These are phyloP conservation scores for Nematopogon swammerdamellus DNA, from an alignment of 2,888 invertebrate genomes.

Conservation along the genomic window DNA sequence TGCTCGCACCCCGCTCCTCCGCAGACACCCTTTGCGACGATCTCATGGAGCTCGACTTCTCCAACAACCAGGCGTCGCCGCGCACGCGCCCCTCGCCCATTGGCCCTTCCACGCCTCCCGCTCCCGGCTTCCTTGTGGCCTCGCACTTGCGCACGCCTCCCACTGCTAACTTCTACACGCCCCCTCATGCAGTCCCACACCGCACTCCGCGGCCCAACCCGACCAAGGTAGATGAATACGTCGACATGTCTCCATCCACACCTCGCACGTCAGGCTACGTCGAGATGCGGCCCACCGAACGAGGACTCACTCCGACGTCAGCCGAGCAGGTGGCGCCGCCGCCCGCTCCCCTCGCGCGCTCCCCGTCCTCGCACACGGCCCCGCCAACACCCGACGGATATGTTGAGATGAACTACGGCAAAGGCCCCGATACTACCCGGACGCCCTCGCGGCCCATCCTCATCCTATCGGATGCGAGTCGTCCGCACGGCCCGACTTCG, in stretches of 20 bases:
- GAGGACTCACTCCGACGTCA: conserved; percentile 12
- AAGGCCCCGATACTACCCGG: conserved; percentile 23
- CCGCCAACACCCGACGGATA: conserved; percentile 54
- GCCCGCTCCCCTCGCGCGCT: conserved; percentile 10
- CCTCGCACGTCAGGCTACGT: conserved; percentile 49
- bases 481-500: conserved; percentile 14
- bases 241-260: conserved; percentile 41
- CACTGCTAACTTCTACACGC: background rate
- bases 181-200: conserved; percentile 6
- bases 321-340: conserved; percentile 1
- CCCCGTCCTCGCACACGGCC: conserved; percentile 10
- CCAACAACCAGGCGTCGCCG: conserved; percentile 22
- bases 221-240: conserved; percentile 37
- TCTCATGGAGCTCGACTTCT: conserved; percentile 72
- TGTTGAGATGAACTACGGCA: conserved; percentile 62
- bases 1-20: conserved; percentile 40
- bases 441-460: conserved; percentile 62
- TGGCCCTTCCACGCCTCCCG: conserved; percentile 24
- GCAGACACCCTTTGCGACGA: conserved; percentile 65
- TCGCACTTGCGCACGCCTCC: conserved; percentile 11
- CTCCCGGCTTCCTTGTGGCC: conserved; percentile 20
- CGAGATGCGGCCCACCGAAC: conserved; percentile 55
- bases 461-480: conserved; percentile 37
- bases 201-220: conserved; percentile 10
- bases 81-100: conserved; percentile 12